These are phyloP conservation scores for Xenopus petersii DNA, from an alignment of 2,797 vertebrate species.

Conservation along the genomic window DNA sequence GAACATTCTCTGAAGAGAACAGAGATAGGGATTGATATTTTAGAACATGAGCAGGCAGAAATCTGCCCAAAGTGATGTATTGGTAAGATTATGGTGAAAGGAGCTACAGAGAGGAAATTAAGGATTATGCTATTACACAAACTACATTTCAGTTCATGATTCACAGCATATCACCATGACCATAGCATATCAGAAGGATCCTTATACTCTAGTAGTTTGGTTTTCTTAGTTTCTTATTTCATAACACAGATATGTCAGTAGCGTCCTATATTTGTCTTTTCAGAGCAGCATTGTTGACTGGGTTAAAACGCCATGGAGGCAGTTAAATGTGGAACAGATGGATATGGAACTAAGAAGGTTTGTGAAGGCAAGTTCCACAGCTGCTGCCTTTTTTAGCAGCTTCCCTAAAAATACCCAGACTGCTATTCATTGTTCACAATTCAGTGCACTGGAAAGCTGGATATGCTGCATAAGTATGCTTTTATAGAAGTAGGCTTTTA, in stretches of 20 bases:
- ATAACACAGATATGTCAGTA: conserved; percentile 27
- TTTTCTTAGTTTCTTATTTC: not conserved
- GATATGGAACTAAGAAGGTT: conserved; percentile 82
- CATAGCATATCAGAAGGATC: too few relatives aligned
- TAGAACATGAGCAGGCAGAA: not conserved
- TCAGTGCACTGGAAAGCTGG: conserved; percentile 5
- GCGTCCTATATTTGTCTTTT: conserved; percentile 61
- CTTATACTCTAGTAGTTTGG: too few relatives aligned
- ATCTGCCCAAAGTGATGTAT: not conserved
- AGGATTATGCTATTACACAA: too few relatives aligned
- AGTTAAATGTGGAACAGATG: conserved; percentile 91
- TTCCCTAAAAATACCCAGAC: conserved; percentile 6
- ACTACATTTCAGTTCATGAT: too few relatives aligned
- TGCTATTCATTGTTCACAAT: conserved; percentile 5
- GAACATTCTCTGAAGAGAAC: too few relatives aligned
- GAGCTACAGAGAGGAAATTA: too few relatives aligned
- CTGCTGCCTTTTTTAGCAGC: conserved; percentile 48
- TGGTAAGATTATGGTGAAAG: too few relatives aligned
- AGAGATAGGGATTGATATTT: not conserved
- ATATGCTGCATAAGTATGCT: not conserved
- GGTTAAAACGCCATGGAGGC: conserved; percentile 83
- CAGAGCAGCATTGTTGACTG: conserved; percentile 81
- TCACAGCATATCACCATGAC: too few relatives aligned
- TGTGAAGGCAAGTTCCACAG: conserved; percentile 81
- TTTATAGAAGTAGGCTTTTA: not conserved